A percentile compares a stretch with the other conserved stretches of the same genome.
Conservation (phyloP, 1,140 invertebrate genomes). For the Drosophila seguyi region DNA sequence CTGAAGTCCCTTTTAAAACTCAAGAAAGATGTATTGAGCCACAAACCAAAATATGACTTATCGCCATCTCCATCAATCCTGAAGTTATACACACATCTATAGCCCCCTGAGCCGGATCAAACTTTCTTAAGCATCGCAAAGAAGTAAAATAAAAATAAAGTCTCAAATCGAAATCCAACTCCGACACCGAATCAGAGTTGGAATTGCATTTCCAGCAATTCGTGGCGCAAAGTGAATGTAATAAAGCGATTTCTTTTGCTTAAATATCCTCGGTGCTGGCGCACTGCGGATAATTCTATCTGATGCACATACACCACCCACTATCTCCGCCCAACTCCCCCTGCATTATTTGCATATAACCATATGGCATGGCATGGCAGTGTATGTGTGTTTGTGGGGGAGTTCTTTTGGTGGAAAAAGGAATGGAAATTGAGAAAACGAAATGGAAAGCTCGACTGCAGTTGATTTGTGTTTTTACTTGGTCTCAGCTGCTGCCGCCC, state of each 20-base stretch:
- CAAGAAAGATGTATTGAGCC: not conserved
- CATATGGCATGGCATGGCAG: constrained; percentile 24
- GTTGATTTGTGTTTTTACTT: constrained; percentile 65
- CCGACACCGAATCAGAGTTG: constrained; percentile 29
- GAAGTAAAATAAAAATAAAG: constrained; percentile 9
- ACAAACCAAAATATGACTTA: constrained; percentile 4
- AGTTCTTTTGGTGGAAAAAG: constrained; percentile 45
- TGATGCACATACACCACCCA: constrained; percentile 22
- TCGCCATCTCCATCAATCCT: constrained; percentile 7
- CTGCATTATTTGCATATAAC: constrained; percentile 46
- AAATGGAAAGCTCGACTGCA: constrained; percentile 62
- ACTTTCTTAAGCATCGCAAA: constrained; percentile 1
- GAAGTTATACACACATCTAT: constrained; percentile 9
- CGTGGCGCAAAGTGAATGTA: constrained; percentile 48
- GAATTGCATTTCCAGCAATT: constrained; percentile 41
- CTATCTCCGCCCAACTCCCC: not conserved
- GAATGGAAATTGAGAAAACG: constrained; percentile 63
- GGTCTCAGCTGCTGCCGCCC: constrained; percentile 32
- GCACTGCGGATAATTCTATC: constrained; percentile 65
- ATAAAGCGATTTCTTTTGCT: constrained; percentile 57
- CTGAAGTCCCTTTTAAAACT: not conserved
- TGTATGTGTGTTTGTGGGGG: constrained; percentile 1
- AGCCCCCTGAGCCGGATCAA: constrained; percentile 9
- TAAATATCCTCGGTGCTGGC: constrained; percentile 52
- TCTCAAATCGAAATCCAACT: constrained; percentile 15